Evolutionary conservation across 2,888 invertebrate species (phyloP), one percentile per base, ranked within the genome.

Genomic region (Scaptodrosophila latifasciaeformis): DNA sequence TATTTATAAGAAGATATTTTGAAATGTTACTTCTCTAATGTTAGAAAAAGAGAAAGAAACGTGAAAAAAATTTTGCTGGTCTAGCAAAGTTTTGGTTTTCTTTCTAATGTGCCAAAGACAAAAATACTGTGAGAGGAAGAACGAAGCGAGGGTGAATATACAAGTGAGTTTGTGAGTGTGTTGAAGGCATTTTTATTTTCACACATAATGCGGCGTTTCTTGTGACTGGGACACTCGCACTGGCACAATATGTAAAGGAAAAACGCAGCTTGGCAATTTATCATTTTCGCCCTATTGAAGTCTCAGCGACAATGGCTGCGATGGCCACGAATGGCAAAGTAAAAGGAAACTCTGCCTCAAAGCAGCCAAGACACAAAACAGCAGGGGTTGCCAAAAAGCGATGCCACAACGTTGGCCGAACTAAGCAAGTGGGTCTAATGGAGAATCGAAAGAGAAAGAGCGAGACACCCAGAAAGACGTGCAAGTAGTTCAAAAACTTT

Each of bases 281-380:
- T 76, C 76, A 76, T 76, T 76, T 76, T 76, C 64, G 65, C 81
- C 76, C 69, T 75, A 76, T 81, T 76, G 81, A 76, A 81, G 79
- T 77, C 74, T 74, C 56, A 60, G 74, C 13, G 31, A 30, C 29
- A 12, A 12, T n/a, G 17, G 43, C n/a, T n/a, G 65, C 65, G 55
- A 31, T 12, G 40, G 54, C 59, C 61, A 80, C 81, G 70, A 70
- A 77, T 70, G 77, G 67, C 65, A 15, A 10, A 42, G 31, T 19
- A 13, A n/a, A 15, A 37, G 17, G 17, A 37, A 46, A 9, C 24
- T n/a, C 24, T 12, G 24, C 12, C 13, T 6, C 60, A 53, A 66
- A 75, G 63, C 64, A 66, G 54, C 60, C 13, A 76, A 72, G 80
- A 72, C 69, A 72, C 77, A 68, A 68, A 72, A 79, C 72, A 72